Evolutionary conservation across 2,888 invertebrate species (phyloP), one percentile per base, ranked within the genome.

Genomic region (Marasmarcha lunaedactyla): DNA sequence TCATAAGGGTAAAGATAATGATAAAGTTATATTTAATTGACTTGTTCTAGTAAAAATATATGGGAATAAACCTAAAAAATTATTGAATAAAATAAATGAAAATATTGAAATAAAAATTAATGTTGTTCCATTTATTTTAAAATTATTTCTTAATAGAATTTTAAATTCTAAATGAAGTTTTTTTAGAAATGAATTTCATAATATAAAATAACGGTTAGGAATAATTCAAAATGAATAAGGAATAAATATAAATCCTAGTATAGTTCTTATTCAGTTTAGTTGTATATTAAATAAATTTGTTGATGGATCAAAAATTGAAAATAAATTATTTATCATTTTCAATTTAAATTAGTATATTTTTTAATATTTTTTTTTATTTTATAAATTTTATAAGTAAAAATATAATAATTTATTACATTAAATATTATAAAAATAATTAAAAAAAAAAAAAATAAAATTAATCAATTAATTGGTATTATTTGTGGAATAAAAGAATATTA

Each of bases 41-140:
- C 89, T 88, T 45, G 89, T 86, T 50, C 86, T 81, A 20, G 89
- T 89, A 71, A 90, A 91, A 72, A 90, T 87, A 76, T 89, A 90
- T 0, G 90, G 88, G 1, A 90, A 87, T 76, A 91, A 59, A 0
- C 89, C 89, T 78, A 89, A 60, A 54, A 90, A 87, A 79, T 90
- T 90, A 83, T 88, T 89, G 64, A 88, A 77, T 68, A 89, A 51
- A 68, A 90, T 78, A 59, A 87, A 71, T 33, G 71, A 59, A 65
- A 89, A 88, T 63, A 88, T 55, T 1, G 83, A 71, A 52, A 86
- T 76, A 69, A 88, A 86, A 57, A 86, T 81, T 52, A 86, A 71
- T 15, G 85, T 77, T 52, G 72, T 77, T 51, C 86, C 85, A 58
- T 73, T 70, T 56, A 65, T 66, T 14, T 65, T 65, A 45, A 71